Evolutionary conservation across 2,888 invertebrate genomes (phyloP).

Genomic region (Trichogramma dendrolimi): DNA sequence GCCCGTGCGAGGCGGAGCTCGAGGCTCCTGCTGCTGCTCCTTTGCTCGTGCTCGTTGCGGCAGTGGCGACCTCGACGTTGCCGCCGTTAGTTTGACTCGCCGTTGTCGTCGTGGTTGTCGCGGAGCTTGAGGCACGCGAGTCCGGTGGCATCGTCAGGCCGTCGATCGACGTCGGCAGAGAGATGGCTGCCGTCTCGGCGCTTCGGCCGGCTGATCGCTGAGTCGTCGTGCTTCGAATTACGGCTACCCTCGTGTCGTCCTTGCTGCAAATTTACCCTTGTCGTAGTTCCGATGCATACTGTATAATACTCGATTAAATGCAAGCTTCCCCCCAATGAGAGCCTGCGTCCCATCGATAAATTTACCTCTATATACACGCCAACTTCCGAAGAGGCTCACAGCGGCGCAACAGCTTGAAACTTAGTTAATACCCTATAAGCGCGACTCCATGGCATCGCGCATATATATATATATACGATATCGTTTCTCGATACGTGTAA

Average conservation of each 20-base stretch:
- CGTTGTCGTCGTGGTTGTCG: slow-evolving; percentile 12
- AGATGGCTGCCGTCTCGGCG: slow-evolving; percentile 23
- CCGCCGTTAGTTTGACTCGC: neutral
- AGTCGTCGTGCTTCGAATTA: slow-evolving; percentile 20
- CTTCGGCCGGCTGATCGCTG: slow-evolving; percentile 5
- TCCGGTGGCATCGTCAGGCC: slow-evolving; percentile 27
- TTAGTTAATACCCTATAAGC: no score
- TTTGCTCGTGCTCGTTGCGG: slow-evolving; percentile 6
- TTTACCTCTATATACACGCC: no score
- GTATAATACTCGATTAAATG: no score
- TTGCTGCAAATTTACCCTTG: neutral
- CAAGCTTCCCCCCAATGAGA: no score
- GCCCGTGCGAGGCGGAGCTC: slow-evolving; percentile 1
- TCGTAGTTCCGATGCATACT: no score
- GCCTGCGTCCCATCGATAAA: no score
- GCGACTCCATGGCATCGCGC: no score
- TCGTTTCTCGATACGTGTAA: no score
- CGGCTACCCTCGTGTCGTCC: slow-evolving; percentile 3
- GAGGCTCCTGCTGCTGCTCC: neutral
- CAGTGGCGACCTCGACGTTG: slow-evolving; percentile 15
- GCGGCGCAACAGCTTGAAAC: no score
- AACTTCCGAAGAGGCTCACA: no score
- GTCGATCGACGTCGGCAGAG: slow-evolving; percentile 35
- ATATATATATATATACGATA: no score
- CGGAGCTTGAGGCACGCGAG: slow-evolving; percentile 8